phyloP scores from a whole-genome alignment of 2,797 vertebrate genomes.

The Sebastes oblongus region DNA sequence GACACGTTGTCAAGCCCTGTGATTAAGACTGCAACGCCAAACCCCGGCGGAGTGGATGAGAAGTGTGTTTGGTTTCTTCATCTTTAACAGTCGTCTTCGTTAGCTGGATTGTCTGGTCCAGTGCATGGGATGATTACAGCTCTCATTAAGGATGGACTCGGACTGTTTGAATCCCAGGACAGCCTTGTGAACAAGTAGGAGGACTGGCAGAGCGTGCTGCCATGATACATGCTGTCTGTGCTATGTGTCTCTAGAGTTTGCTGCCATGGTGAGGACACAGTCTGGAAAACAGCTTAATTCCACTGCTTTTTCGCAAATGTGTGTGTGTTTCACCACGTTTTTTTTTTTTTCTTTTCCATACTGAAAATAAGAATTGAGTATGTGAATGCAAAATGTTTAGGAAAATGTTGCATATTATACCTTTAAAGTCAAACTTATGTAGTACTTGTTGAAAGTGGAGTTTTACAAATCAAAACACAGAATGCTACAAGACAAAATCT shows the following conservation, averaged over 20 bases:
- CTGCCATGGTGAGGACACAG: constrained; percentile 15
- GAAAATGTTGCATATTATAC: too few species aligned
- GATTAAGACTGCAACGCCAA: constrained; percentile 59
- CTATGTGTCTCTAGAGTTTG: constrained; percentile 44
- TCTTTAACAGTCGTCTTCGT: constrained; percentile 48
- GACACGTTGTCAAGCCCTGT: constrained; percentile 35
- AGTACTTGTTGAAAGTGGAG: not conserved
- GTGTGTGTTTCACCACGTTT: not conserved
- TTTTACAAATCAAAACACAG: not conserved
- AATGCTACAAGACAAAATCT: not conserved
- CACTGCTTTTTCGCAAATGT: not conserved
- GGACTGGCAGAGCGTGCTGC: constrained; percentile 47
- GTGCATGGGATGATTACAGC: constrained; percentile 70
- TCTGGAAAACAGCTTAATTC: constrained; percentile 42
- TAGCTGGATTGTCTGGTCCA: constrained; percentile 68
- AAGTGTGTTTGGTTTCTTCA: constrained; percentile 56
- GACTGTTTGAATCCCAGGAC: constrained; percentile 59
- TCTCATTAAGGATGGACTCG: constrained; percentile 68
- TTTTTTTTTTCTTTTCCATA: not conserved
- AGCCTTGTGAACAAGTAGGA: constrained; percentile 44
- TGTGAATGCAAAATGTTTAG: not conserved
- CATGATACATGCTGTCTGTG: constrained; percentile 34
- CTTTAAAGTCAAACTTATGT: not conserved
- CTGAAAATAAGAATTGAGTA: not conserved
- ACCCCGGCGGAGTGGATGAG: constrained; percentile 43